phyloP scores from a whole-genome alignment of 2,888 invertebrate genomes.

The Torymus texanus region DNA sequence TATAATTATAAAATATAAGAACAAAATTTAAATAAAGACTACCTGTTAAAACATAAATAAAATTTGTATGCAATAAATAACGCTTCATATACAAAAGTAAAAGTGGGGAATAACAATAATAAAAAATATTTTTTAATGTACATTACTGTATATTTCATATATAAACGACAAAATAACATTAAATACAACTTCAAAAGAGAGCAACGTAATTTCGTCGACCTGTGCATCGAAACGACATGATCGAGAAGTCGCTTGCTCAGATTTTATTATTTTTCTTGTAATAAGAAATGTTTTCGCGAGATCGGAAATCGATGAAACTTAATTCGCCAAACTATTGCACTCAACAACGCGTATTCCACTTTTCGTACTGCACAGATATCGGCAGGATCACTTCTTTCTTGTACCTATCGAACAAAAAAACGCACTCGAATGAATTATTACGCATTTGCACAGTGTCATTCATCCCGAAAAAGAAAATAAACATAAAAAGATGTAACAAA shows the following conservation, averaged over 20 bases:
- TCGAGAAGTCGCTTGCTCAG: slow-evolving; percentile 11
- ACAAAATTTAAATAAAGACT: no score
- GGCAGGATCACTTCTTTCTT: slow-evolving; percentile 11
- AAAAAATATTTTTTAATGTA: slow-evolving; percentile 28
- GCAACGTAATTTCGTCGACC: slow-evolving; percentile 17
- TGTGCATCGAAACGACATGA: slow-evolving; percentile 8
- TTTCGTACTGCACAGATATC: neutral
- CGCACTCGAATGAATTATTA: neutral
- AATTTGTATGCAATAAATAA: no score
- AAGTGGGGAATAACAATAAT: neutral
- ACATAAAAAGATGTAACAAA: slow-evolving; percentile 62
- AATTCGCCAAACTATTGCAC: slow-evolving; percentile 45
- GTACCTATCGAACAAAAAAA: slow-evolving; percentile 31
- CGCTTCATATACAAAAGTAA: no score
- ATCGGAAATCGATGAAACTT: slow-evolving; percentile 32
- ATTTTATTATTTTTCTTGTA: slow-evolving; percentile 22
- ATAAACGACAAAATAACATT: slow-evolving; percentile 46
- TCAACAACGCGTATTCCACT: slow-evolving; percentile 23
- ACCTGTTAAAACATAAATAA: no score
- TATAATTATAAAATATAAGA: no score
- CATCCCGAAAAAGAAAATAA: slow-evolving; percentile 56
- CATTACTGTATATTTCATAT: slow-evolving; percentile 49
- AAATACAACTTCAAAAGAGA: slow-evolving; percentile 46
- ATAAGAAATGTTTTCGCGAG: slow-evolving; percentile 29
- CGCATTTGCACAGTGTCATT: slow-evolving; percentile 39